Evolutionary conservation across 2,888 invertebrate species (phyloP), one percentile per base, ranked within the genome.

Genomic region (Eupsilia transversa): DNA sequence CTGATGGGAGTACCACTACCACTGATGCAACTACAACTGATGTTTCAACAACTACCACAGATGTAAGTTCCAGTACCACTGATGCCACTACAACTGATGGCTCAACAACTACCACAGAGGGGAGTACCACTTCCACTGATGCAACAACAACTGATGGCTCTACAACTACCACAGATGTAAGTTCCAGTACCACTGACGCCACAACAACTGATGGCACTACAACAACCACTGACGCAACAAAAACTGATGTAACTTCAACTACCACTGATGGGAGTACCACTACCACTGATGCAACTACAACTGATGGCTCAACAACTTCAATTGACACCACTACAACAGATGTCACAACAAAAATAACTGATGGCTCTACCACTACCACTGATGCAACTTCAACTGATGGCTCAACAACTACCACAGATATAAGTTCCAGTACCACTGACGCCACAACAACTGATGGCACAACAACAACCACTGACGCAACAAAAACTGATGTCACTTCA

Each of bases 381-480:
- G 52, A n/a, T 12, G n/a, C n/a, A 0, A 12, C 5, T 0, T n/a
- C 52, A 12, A 27, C 14, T n/a, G 54, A 27, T 6, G 27, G 12
- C n/a, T 2, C n/a, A n/a, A 27, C 14, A 3, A 27, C 6, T 0
- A 27, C 27, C 5, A 27, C 23, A 23, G 49, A 9, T 23, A n/a
- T n/a, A n/a, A n/a, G n/a, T n/a, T 2, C 49, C 23, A n/a, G n/a
- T 20, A 5, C 7, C 20, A 46, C 12, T 12, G 14, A n/a, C 27
- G 54, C 2, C 0, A 6, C 14, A 1, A 27, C 14, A 3, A 54
- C 54, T 6, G 54, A 27, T 6, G 6, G 14, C 14, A 6, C n/a
- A 54, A n/a, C 52, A 3, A n/a, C n/a, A 1, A 12, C 0, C 0
- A n/a, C n/a, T 52, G 52, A 12, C 0, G n/a, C 9, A 3, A 12